phyloP scores from a whole-genome alignment of 1,140 invertebrate genomes.

The Plodia interpunctella region DNA sequence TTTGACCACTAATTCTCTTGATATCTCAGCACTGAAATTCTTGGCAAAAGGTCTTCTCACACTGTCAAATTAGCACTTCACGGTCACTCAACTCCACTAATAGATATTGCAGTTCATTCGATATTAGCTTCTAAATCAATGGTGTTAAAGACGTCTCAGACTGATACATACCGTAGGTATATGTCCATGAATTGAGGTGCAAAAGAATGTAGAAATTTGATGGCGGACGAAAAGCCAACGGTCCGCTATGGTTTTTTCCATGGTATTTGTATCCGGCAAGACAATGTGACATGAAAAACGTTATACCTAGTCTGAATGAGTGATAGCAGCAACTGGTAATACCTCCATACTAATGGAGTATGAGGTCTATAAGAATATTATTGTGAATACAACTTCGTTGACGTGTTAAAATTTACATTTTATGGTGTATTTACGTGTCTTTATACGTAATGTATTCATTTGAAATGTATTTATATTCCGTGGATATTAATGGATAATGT shows the following conservation, averaged over 20 bases:
- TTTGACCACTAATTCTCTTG: neutral
- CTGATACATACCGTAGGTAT: neutral
- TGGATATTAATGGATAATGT: too few species aligned
- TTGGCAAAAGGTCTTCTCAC: constrained; percentile 6
- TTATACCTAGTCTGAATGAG: neutral
- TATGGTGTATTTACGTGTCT: too few species aligned
- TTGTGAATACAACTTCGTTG: too few species aligned
- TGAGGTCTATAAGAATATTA: neutral
- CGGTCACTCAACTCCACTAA: constrained; percentile 12
- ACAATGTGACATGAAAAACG: constrained; percentile 4
- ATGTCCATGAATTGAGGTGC: neutral
- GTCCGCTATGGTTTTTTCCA: constrained; percentile 20
- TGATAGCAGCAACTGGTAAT: neutral
- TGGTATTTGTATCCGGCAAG: constrained; percentile 14
- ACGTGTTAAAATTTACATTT: too few species aligned
- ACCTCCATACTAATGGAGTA: neutral
- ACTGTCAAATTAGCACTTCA: constrained; percentile 11
- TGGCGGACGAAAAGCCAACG: neutral
- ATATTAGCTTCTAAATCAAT: neutral
- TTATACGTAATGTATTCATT: too few species aligned
- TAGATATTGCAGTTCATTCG: constrained; percentile 6
- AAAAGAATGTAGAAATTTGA: neutral
- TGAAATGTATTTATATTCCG: too few species aligned
- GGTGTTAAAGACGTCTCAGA: neutral
- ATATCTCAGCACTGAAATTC: constrained; percentile 1